Evolutionary conservation across 92 coral and sea anemone genomes (phyloP), one percentile per base, ranked within the genome.

Genomic region (Actinostola sp.): DNA sequence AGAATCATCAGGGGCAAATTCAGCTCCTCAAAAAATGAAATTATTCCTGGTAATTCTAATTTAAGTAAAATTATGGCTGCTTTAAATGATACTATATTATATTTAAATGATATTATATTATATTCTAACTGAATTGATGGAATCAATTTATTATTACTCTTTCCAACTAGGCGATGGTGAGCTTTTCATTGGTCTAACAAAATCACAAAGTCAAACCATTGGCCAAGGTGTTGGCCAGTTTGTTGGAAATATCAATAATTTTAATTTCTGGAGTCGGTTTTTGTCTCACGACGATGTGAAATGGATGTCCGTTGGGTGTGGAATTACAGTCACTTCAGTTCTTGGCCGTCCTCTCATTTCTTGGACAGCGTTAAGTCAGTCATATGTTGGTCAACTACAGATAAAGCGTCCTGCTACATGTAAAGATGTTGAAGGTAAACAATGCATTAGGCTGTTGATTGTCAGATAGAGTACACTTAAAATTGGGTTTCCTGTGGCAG

Each of bases 181-280:
- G 32, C 53, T 82, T 24, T 35, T 82, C 16, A 29, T 82, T 53
- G 82, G 87, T 25, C 21, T 68, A 60, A 46, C 72, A 42, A 41
- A 55, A 36, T 54, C 72, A 16, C 62, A 73, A 17, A 38, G 20
- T 24, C 51, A 63, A 17, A 25, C 19, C 3, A 41, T 71, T 21
- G 53, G 65, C 27, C 44, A 32, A 15, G 34, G 21, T 1, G 66
- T 58, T 19, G 76, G 75, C 11, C 70, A 82, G 38, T 82, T 75
- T 50, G 75, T 82, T n/a, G 87, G 87, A 6, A 46, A 56, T 17
- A 60, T 82, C 11, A 82, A 81, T 19, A 66, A 74, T 43, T 8
- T 82, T n/a, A 82, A 82, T 71, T 32, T 75, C 9, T 82, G 87
- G 87, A 66, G 64, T 51, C 72, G 80, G 52, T 75, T 67, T 26